Evolutionary conservation across 2,888 invertebrate genomes (phyloP).

Genomic region (Polydesmus complanatus): DNA sequence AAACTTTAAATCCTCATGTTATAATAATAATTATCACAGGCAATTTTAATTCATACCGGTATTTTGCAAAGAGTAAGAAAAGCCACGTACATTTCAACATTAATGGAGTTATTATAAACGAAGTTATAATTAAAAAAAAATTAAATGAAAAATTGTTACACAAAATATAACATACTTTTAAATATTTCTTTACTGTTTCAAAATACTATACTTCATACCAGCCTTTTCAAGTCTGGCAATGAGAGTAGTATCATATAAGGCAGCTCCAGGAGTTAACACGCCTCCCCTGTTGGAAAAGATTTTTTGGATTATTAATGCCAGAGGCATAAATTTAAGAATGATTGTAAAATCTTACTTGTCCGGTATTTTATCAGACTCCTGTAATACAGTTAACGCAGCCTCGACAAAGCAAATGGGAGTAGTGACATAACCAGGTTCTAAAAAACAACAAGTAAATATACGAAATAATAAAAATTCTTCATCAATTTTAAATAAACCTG

Average conservation of each 20-base stretch:
- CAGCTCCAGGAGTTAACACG: slow-evolving; percentile 69
- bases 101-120: neutral
- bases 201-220: slow-evolving; percentile 31
- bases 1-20: no score
- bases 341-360: slow-evolving; percentile 40
- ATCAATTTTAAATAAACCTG: slow-evolving; percentile 28
- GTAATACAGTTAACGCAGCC: slow-evolving; percentile 57
- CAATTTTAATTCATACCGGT: no score
- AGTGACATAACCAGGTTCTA: slow-evolving; percentile 68
- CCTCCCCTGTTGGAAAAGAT: slow-evolving; percentile 55
- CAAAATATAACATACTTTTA: neutral
- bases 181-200: neutral
- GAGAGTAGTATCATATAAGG: slow-evolving; percentile 66
- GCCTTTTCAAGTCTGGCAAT: slow-evolving; percentile 57
- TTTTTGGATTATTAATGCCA: slow-evolving; percentile 9
- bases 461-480: no score
- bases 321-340: neutral
- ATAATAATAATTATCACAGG: no score
- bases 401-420: slow-evolving; percentile 59
- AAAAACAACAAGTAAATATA: no score
- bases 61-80: neutral
- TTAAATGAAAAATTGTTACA: neutral
- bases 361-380: slow-evolving; percentile 62
- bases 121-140: neutral
- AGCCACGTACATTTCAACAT: no score